Evolutionary conservation across 1,140 invertebrate species (phyloP).

Genomic region (Pantala flavescens): DNA sequence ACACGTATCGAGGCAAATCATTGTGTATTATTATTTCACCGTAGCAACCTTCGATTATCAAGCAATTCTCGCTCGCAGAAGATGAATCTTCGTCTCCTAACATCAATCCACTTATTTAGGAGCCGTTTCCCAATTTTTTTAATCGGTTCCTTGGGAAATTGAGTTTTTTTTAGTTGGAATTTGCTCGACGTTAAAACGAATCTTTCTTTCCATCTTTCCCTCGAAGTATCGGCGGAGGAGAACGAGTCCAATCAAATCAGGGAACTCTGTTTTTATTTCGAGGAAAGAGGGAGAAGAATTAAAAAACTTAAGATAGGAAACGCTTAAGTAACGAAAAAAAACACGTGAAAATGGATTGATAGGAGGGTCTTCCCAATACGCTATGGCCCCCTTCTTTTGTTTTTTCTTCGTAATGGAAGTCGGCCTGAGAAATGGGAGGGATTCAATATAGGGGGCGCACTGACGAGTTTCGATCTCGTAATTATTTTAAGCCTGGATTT

Average conservation of each 20-base stretch:
- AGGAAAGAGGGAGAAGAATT: background rate
- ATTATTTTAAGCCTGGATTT: too few relatives aligned
- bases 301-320: slow-evolving; percentile 5
- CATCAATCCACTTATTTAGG: too few relatives aligned
- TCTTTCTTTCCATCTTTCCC: background rate
- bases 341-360: background rate
- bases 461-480: too few relatives aligned
- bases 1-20: too few relatives aligned
- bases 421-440: background rate
- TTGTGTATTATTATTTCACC: too few relatives aligned
- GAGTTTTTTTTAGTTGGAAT: too few relatives aligned
- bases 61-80: too few relatives aligned
- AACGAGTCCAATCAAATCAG: background rate
- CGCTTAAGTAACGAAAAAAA: slow-evolving; percentile 1
- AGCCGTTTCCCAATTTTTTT: too few relatives aligned
- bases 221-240: background rate
- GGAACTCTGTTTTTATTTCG: background rate
- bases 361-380: background rate
- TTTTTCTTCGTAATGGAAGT: background rate
- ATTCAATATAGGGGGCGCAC: background rate
- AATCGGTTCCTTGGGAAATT: too few relatives aligned
- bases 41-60: too few relatives aligned
- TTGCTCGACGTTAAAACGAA: too few relatives aligned
- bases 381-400: background rate
- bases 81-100: too few relatives aligned